Conservation (phyloP, 2,888 invertebrate species). For the Sesia apiformis region DNA sequence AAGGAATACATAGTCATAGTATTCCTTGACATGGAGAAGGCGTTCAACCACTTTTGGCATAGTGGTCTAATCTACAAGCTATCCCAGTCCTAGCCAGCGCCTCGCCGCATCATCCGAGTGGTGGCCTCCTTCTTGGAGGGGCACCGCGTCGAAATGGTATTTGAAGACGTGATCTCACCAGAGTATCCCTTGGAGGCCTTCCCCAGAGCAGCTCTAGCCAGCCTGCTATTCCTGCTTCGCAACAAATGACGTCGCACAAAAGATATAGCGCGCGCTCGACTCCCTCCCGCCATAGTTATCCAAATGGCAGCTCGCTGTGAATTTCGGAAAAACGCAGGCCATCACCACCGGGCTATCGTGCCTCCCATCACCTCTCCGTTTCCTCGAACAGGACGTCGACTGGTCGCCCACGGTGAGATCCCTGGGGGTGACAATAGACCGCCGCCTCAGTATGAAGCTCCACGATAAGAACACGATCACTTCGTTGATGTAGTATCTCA, state of each 20-base stretch:
- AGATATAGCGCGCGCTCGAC: slow-evolving; percentile 2
- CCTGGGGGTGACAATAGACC: background rate
- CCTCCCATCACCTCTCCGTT: background rate
- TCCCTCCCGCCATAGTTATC: slow-evolving; percentile 1
- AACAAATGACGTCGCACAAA: no score
- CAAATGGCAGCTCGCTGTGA: slow-evolving; percentile 2
- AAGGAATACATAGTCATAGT: no score
- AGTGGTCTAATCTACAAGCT: slow-evolving; percentile 1
- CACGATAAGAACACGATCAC: background rate
- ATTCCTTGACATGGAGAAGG: no score
- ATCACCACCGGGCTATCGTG: background rate
- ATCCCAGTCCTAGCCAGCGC: background rate
- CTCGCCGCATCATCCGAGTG: no score
- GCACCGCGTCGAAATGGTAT: background rate
- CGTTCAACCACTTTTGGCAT: no score
- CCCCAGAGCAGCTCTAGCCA: background rate
- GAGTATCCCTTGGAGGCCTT: background rate
- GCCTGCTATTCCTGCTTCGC: no score
- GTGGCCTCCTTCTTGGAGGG: background rate
- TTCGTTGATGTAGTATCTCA: no score
- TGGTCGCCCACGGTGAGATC: background rate
- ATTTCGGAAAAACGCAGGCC: slow-evolving; percentile 3
- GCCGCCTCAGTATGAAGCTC: background rate
- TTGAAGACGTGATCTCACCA: background rate
- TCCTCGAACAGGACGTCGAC: background rate